Percentiles rank a stretch among this genome's conserved stretches.
These are phyloP conservation scores for Dendrolimus punctatus DNA, from an alignment of 1,140 invertebrate species.

Conservation along the genomic window DNA sequence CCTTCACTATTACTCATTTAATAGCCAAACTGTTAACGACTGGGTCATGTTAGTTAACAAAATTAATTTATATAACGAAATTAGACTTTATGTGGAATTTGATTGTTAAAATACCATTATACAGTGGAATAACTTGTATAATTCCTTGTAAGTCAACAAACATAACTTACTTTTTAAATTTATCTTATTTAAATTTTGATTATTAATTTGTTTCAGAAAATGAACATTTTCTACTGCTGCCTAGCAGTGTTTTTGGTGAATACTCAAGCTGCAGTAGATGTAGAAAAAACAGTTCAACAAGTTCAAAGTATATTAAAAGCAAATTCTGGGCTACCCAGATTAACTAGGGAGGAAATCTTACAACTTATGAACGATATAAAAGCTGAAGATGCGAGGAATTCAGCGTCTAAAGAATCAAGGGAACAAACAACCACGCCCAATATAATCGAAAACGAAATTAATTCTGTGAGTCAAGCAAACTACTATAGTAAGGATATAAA, in stretches of 20 bases:
- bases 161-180: too few species aligned
- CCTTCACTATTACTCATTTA: too few species aligned
- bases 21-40: too few species aligned
- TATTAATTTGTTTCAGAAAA: slow-evolving; percentile 38
- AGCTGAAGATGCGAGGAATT: slow-evolving; percentile 58
- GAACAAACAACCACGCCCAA: slow-evolving; percentile 26
- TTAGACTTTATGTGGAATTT: too few species aligned
- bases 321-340: slow-evolving; percentile 71
- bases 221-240: slow-evolving; percentile 47
- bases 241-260: slow-evolving; percentile 24
- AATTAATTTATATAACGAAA: too few species aligned
- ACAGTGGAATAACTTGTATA: too few species aligned
- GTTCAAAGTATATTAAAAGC: slow-evolving; percentile 73
- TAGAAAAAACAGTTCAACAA: slow-evolving; percentile 73
- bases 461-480: slow-evolving; percentile 18
- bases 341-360: slow-evolving; percentile 74
- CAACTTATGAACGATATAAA: slow-evolving; percentile 74
- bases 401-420: slow-evolving; percentile 19
- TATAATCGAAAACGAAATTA: slow-evolving; percentile 41
- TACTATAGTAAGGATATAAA: slow-evolving; percentile 15
- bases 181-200: slow-evolving; percentile 2
- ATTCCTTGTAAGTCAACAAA: too few species aligned
- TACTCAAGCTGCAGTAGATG: slow-evolving; percentile 41
- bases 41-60: too few species aligned
- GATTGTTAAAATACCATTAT: too few species aligned